These are phyloP conservation scores for Papilio polyxenes DNA, from an alignment of 1,140 invertebrate genomes.

Conservation along the genomic window DNA sequence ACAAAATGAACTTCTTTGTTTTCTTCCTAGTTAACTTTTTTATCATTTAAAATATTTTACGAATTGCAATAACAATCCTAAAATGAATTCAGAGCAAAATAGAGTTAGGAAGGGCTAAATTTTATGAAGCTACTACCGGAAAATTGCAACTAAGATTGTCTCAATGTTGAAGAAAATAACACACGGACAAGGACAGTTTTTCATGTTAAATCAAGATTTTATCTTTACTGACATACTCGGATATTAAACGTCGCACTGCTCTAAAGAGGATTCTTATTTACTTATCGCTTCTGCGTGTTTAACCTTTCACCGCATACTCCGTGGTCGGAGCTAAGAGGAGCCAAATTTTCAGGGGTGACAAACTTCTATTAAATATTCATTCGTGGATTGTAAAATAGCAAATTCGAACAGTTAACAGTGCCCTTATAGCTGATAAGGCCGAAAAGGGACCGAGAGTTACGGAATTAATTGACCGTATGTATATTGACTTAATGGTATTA, in stretches of 20 bases:
- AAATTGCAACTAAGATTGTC: not conserved
- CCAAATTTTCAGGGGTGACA: conserved; percentile 76
- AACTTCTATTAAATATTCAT: conserved; percentile 74
- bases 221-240: not conserved
- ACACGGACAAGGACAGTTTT: not conserved
- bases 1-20: conserved; percentile 41
- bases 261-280: conserved; percentile 32
- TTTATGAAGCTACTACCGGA: not conserved
- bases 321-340: conserved; percentile 55
- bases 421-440: conserved; percentile 52
- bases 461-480: conserved; percentile 39
- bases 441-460: conserved; percentile 45
- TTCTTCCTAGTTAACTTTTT: not conserved
- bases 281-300: conserved; percentile 43
- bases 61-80: not conserved
- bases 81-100: not conserved
- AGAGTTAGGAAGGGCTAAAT: not conserved
- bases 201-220: not conserved
- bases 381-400: conserved; percentile 73
- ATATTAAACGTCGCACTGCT: conserved; percentile 35
- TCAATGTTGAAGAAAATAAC: not conserved
- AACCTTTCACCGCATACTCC: conserved; percentile 51
- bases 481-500: conserved; percentile 13
- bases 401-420: conserved; percentile 59
- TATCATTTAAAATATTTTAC: not conserved